These are phyloP conservation scores for Alauda arvensis DNA, from an alignment of 2,797 vertebrate species.

Conservation along the genomic window DNA sequence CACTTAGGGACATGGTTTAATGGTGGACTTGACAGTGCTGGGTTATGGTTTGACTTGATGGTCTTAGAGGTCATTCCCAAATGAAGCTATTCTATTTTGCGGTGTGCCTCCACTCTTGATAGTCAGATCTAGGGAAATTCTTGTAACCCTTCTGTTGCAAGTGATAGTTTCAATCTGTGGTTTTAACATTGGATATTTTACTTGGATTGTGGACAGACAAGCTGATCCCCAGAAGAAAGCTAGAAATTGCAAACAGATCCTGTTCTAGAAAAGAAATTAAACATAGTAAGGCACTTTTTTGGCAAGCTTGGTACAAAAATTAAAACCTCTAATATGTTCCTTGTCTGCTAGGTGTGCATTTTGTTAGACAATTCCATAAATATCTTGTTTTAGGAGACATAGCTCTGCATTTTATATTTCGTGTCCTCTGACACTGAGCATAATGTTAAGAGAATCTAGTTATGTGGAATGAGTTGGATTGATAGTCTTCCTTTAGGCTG, in stretches of 20 bases:
- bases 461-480: not conserved
- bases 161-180: not conserved
- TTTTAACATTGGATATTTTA: not conserved
- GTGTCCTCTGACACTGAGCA: not conserved
- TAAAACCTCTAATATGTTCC: not conserved
- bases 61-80: not conserved
- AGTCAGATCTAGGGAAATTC: not conserved
- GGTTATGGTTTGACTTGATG: not conserved
- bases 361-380: not conserved
- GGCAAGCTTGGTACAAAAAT: not conserved
- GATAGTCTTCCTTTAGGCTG: not conserved
- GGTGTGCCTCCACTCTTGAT: not conserved
- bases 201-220: not conserved
- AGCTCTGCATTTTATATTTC: not conserved
- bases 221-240: not conserved
- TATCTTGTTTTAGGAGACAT: not conserved
- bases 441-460: not conserved
- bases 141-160: not conserved
- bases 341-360: not conserved
- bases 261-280: not conserved
- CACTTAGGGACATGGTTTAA: not conserved
- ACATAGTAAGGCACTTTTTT: not conserved
- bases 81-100: rapidly evolving
- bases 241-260: not conserved
- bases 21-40: not conserved